Percentiles rank a stretch among this genome's conserved stretches.
These are phyloP conservation scores for Solen grandis DNA, from an alignment of 1,140 invertebrate genomes.

Conservation along the genomic window DNA sequence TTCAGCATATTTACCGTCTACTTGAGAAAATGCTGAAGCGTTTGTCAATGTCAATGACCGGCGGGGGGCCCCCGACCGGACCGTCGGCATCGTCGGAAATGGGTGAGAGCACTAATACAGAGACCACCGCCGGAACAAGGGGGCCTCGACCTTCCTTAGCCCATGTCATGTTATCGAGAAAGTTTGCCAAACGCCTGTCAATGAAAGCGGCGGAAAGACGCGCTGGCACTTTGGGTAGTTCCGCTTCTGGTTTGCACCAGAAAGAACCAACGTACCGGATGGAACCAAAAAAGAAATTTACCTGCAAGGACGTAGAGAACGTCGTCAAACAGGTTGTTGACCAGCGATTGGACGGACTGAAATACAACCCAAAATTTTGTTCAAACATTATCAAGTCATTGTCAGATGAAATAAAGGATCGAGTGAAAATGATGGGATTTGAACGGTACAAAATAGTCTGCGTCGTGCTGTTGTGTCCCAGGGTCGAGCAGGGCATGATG, in stretches of 20 bases:
- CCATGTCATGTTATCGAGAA: slow-evolving; percentile 7
- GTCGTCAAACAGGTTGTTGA: slow-evolving; percentile 61
- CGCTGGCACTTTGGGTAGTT: slow-evolving; percentile 8
- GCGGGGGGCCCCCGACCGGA: no score
- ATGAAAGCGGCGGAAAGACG: neutral
- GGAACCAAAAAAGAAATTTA: slow-evolving; percentile 66
- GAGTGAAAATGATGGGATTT: slow-evolving; percentile 67
- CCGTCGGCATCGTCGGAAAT: no score
- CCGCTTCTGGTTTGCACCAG: neutral
- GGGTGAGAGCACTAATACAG: slow-evolving; percentile 15
- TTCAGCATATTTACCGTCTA: no score
- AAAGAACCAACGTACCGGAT: slow-evolving; percentile 82
- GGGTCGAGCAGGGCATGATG: slow-evolving; percentile 67
- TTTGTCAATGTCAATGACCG: no score
- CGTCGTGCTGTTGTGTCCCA: slow-evolving; percentile 71
- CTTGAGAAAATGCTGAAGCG: no score
- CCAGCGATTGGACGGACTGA: slow-evolving; percentile 46
- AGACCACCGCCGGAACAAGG: neutral
- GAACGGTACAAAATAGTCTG: slow-evolving; percentile 77
- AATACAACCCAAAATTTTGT: slow-evolving; percentile 57
- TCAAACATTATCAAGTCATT: slow-evolving; percentile 64
- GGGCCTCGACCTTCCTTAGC: slow-evolving; percentile 14
- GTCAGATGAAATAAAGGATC: slow-evolving; percentile 74
- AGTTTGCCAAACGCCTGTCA: slow-evolving; percentile 27
- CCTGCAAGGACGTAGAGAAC: slow-evolving; percentile 28